Evolutionary conservation across 2,113 vertebrate genomes (phyloP), one percentile per base, ranked within the genome.

Genomic region (Percina caprodes): DNA sequence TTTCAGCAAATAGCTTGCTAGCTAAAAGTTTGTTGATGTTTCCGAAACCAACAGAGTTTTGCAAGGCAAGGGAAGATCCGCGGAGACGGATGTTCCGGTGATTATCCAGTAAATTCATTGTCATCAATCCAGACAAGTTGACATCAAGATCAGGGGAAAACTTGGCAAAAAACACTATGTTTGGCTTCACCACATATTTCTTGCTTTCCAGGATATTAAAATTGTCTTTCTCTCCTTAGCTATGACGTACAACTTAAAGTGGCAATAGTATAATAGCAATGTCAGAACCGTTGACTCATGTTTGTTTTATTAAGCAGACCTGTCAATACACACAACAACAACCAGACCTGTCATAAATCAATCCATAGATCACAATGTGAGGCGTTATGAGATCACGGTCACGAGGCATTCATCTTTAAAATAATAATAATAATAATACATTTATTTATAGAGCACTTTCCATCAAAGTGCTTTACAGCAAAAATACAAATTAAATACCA

Each of bases 221-320:
- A 10, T n/a, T 2, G 35, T 19, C 24, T 30, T 56, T 15, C 12
- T 33, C 24, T 58, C 60, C 42, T 51, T 23, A 39, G 6, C 14
- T 24, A 58, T 65, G 26, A 35, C 4, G 2, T 5, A 48, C 26
- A 49, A 55, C 15, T 48, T 52, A 7, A 35, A 39, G 19, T 15
- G 23, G 23, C 55, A 12, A 56, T 51, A 45, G 18, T 55, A 69
- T 46, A 49, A 55, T 14, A 67, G 49, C 21, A n/a, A 24, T 24
- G 71, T 70, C 54, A 62, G 21, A 42, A 3, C 39, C 16, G 2
- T 16, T 48, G 30, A 67, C 60, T 75, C 56, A 56, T 26, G 7
- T 78, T 62, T 83, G 45, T 59, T 73, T 62, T 69, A 39, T 11
- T 60, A 74, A 46, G 24, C 26, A 15, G 35, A 46, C 68, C 11